Evolutionary conservation across 2,113 vertebrate genomes (phyloP), one percentile per base, ranked within the genome.

Genomic region (Aix galericulata): DNA sequence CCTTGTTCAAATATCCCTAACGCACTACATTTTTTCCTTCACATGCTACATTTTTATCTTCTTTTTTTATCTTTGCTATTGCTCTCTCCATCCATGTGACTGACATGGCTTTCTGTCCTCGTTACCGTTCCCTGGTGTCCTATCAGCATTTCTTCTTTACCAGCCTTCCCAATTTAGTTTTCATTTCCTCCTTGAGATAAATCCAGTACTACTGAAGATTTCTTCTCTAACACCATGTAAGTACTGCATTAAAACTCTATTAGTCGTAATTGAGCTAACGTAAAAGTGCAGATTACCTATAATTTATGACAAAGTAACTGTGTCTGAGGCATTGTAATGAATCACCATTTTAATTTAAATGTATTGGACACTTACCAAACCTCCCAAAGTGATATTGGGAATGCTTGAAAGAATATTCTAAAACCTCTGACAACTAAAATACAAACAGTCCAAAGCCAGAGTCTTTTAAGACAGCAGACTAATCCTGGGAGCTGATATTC

Each of bases 211-310:
- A 90, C 89, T 1, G 22, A 69, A 6, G 29, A 95, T 96, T 97
- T 97, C 84, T 96, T 91, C 94, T 97, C 96, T 97, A 98, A 97
- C 77, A 97, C 93, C 94, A 40, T 96, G n/a, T 96, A 97, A 98
- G 97, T 97, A 96, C 92, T 95, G 94, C 96, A 98, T 98, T 98
- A 98, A 98, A 98, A 98, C 96, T 94, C 97, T 98, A 97, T 98
- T 97, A 98, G 94, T 96, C 90, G 93, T 98, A 97, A 97, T 98
- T 97, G 95, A 97, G 76, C 95, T 97, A 97, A 98, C 97, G 91
- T 96, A 97, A 97, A 97, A 98, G 91, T 97, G 95, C 88, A 97
- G 96, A 98, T 98, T 98, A 97, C 96, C 85, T 97, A 90, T 97
- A 98, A 98, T 98, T 98, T 98, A 98, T 98, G 93, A 95, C 84